A percentile compares a stretch with the other conserved stretches of the same genome.
Evolutionary conservation across 2,888 invertebrate genomes (phyloP).

Genomic region (Amphiduros pacificus): DNA sequence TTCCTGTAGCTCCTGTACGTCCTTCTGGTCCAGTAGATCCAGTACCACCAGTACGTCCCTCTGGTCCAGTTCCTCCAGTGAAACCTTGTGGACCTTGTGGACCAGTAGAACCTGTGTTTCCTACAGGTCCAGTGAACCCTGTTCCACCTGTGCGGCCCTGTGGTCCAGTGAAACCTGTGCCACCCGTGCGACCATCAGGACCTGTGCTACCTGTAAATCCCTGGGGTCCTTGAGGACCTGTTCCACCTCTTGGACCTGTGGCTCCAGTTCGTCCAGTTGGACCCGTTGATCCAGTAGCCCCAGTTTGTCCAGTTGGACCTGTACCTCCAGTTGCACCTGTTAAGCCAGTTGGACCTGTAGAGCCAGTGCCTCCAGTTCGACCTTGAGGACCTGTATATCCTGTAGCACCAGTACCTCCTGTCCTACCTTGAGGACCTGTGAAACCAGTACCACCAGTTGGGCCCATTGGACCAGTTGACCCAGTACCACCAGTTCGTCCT

Average conservation of each 20-base stretch:
- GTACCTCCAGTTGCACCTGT: conserved; percentile 5
- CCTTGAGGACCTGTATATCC: conserved; percentile 24
- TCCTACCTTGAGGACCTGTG: conserved; percentile 17
- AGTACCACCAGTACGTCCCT: conserved; percentile 11
- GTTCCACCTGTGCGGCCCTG: conserved; percentile 6
- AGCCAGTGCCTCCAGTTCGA: conserved; percentile 18
- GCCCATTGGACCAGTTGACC: neutral
- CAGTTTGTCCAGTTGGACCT: conserved; percentile 53
- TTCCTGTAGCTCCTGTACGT: conserved; percentile 8
- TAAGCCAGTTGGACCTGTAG: conserved; percentile 61
- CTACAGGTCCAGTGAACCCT: conserved; percentile 9
- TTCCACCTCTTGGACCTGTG: conserved; percentile 63
- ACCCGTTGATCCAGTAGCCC: conserved; percentile 8
- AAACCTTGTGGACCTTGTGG: conserved; percentile 14
- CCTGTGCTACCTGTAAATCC: conserved; percentile 14
- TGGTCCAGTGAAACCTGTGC: conserved; percentile 10
- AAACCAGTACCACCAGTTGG: neutral
- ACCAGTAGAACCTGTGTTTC: conserved; percentile 14
- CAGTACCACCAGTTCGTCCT: conserved; percentile 60
- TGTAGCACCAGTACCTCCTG: conserved; percentile 24
- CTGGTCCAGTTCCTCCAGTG: conserved; percentile 14
- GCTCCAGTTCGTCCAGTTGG: conserved; percentile 6
- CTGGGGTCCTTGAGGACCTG: conserved; percentile 7
- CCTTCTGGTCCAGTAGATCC: conserved; percentile 20
- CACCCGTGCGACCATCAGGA: conserved; percentile 1